These are phyloP conservation scores for Ptychoptera contaminata DNA, from an alignment of 2,888 invertebrate genomes.

Conservation along the genomic window DNA sequence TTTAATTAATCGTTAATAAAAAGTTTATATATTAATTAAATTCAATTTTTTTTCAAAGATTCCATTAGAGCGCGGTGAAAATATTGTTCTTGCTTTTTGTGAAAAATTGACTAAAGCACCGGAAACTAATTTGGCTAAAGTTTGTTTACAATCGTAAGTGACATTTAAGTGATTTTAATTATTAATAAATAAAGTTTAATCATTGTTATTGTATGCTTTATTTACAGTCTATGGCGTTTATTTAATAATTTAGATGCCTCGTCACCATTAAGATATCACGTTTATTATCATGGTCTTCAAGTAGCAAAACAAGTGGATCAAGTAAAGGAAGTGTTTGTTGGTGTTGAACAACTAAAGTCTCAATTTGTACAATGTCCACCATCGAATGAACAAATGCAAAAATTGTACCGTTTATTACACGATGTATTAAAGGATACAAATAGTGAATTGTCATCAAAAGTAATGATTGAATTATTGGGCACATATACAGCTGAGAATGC, in stretches of 20 bases:
- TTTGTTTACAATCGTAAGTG: slow-evolving; percentile 73
- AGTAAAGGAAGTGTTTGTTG: slow-evolving; percentile 67
- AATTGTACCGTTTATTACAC: slow-evolving; percentile 73
- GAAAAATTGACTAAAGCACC: slow-evolving; percentile 83
- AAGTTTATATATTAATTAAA: slow-evolving; percentile 4
- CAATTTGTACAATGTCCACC: slow-evolving; percentile 68
- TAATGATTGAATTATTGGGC: slow-evolving; percentile 91
- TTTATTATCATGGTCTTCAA: slow-evolving; percentile 82
- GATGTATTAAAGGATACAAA: slow-evolving; percentile 78
- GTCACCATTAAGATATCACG: slow-evolving; percentile 75
- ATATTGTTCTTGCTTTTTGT: slow-evolving; percentile 78
- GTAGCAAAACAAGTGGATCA: slow-evolving; percentile 79
- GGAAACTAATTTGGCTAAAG: slow-evolving; percentile 58
- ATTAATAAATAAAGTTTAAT: neutral
- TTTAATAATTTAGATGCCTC: slow-evolving; percentile 81
- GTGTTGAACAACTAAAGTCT: slow-evolving; percentile 66
- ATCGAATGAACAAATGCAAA: slow-evolving; percentile 81
- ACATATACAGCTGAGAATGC: slow-evolving; percentile 97
- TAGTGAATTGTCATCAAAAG: slow-evolving; percentile 79
- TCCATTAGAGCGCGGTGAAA: slow-evolving; percentile 72
- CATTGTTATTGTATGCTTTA: too few species aligned
- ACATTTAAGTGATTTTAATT: neutral
- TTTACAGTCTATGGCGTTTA: slow-evolving; percentile 63
- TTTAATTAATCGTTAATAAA: neutral
- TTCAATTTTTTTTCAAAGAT: slow-evolving; percentile 36